A percentile compares a stretch with the other conserved stretches of the same genome.
These are phyloP conservation scores for Norana najaformis DNA, from an alignment of 2,888 invertebrate species.

Conservation along the genomic window DNA sequence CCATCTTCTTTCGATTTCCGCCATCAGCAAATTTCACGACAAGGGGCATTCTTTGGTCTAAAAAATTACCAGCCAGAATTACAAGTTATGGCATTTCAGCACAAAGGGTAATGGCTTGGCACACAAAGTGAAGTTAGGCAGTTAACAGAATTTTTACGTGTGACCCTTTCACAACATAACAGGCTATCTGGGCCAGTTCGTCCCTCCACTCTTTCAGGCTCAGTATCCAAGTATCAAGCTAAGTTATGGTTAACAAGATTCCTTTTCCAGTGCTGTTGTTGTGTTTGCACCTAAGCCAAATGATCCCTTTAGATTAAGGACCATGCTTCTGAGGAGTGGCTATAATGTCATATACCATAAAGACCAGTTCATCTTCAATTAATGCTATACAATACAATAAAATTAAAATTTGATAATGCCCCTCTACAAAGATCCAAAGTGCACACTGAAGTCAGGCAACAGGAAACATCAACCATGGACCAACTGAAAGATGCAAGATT, in stretches of 20 bases:
- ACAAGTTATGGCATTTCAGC: too few relatives aligned
- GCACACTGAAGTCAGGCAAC: too few relatives aligned
- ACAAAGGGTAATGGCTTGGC: background rate
- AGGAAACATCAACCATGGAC: too few relatives aligned
- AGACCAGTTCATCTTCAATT: background rate
- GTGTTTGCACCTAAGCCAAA: background rate
- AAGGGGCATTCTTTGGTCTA: slow-evolving; percentile 85
- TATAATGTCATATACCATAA: background rate
- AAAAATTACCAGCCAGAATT: background rate
- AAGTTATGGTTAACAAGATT: too few relatives aligned
- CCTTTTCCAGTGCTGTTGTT: background rate
- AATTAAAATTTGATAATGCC: too few relatives aligned
- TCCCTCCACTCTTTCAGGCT: background rate
- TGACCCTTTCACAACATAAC: background rate
- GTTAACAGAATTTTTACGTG: background rate
- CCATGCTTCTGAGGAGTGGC: background rate
- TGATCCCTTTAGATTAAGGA: background rate
- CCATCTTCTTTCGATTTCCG: slow-evolving; percentile 78
- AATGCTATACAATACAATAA: background rate
- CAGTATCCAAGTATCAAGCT: background rate
- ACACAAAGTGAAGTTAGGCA: background rate
- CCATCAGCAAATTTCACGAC: slow-evolving; percentile 97
- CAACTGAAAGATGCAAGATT: too few relatives aligned
- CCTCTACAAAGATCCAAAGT: too few relatives aligned
- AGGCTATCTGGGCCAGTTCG: background rate